Conservation (phyloP, 2,113 vertebrate species). For the Butorides virescens region DNA sequence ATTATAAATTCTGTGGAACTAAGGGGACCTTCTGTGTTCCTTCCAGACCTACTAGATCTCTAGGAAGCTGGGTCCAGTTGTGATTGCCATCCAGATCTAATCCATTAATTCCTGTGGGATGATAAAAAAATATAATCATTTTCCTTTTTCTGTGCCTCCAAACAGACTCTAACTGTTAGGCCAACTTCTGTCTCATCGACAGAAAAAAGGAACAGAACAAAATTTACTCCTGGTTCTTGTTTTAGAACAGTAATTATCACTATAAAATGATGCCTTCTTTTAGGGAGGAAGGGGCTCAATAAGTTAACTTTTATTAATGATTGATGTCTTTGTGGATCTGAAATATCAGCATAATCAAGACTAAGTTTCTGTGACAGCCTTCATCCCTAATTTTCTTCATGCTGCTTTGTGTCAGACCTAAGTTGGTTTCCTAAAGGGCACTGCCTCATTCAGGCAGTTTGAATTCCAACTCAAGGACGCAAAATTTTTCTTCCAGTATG, state of each 20-base stretch:
- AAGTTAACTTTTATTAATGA: not conserved
- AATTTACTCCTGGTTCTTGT: not conserved
- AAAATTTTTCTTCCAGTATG: not conserved
- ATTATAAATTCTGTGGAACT: not conserved
- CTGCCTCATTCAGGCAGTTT: not conserved
- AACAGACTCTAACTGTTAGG: not conserved
- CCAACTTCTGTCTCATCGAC: not conserved
- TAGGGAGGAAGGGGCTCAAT: not conserved
- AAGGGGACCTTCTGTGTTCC: not conserved
- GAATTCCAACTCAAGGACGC: not conserved
- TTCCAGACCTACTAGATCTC: not conserved
- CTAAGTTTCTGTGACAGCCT: not conserved
- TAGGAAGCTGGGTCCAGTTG: not conserved
- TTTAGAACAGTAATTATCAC: not conserved
- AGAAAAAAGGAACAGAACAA: not conserved
- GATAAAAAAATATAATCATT: not conserved
- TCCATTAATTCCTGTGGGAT: not conserved
- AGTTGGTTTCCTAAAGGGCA: not conserved
- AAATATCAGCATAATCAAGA: not conserved
- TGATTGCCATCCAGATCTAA: not conserved
- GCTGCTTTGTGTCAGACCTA: not conserved
- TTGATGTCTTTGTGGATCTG: not conserved
- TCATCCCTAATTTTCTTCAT: not conserved
- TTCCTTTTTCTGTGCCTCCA: not conserved
- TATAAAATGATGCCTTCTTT: not conserved